Conservation (phyloP, 2,113 vertebrate species). For the Halcyon senegalensis region DNA sequence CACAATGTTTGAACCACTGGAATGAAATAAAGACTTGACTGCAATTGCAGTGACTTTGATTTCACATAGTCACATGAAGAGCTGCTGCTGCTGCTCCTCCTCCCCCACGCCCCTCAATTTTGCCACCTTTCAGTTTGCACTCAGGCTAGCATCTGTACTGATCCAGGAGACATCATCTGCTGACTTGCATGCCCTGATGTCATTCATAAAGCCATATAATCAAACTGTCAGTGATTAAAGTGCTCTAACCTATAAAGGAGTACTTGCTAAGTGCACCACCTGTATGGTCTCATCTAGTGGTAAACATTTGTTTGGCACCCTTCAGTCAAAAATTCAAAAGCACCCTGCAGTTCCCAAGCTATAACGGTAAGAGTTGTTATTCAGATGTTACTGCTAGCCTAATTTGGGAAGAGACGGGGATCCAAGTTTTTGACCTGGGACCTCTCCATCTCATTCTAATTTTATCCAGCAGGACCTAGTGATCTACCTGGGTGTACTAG, state of each 20-base stretch:
- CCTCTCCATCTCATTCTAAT: not conserved
- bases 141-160: not conserved
- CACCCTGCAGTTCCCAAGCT: not conserved
- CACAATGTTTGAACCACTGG: not conserved
- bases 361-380: not conserved
- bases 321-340: not conserved
- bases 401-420: not conserved
- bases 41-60: not conserved
- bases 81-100: not conserved
- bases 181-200: fast-evolving
- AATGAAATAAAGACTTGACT: not conserved
- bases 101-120: not conserved
- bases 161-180: not conserved
- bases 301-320: not conserved
- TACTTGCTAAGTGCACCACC: not conserved
- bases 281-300: not conserved
- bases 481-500: not conserved
- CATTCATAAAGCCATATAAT: not conserved
- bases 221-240: not conserved
- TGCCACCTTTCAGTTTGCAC: not conserved
- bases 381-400: not conserved
- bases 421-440: not conserved
- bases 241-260: not conserved
- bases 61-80: not conserved
- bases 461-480: not conserved